phyloP scores from a whole-genome alignment of 2,888 invertebrate species.

The Cosmia trapezina region DNA sequence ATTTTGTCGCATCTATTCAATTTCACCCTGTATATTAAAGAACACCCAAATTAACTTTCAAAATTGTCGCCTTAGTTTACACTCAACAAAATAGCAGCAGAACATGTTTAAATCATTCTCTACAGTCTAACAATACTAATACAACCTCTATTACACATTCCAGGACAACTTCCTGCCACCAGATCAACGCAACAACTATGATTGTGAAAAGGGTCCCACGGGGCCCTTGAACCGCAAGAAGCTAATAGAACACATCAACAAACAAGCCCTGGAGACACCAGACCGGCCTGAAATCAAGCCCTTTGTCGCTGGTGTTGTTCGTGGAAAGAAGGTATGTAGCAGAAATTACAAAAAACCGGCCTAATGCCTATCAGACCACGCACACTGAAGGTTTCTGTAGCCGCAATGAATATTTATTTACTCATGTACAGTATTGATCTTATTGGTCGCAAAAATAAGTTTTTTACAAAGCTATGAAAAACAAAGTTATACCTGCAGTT shows the following conservation, averaged over 20 bases:
- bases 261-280: slow-evolving; percentile 99
- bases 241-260: slow-evolving; percentile 98
- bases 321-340: slow-evolving; percentile 95
- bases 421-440: neutral
- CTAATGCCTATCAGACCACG: no score
- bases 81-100: neutral
- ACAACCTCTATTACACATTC: slow-evolving; percentile 63
- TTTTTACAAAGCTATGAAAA: neutral
- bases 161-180: slow-evolving; percentile 99
- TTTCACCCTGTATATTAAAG: neutral
- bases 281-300: slow-evolving; percentile 99
- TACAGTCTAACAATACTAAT: neutral
- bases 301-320: slow-evolving; percentile 96
- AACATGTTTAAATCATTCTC: neutral
- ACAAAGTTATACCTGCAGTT: neutral
- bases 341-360: neutral
- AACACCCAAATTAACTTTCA: neutral
- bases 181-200: slow-evolving; percentile 98
- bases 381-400: neutral
- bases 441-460: neutral
- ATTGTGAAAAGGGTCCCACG: slow-evolving; percentile 98
- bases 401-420: neutral
- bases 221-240: slow-evolving; percentile 99
- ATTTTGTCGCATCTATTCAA: no score
- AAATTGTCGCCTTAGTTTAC: neutral